Percentiles rank a stretch among this genome's conserved stretches.
Conservation (phyloP, 2,888 invertebrate species). For the Rotaria socialis region DNA sequence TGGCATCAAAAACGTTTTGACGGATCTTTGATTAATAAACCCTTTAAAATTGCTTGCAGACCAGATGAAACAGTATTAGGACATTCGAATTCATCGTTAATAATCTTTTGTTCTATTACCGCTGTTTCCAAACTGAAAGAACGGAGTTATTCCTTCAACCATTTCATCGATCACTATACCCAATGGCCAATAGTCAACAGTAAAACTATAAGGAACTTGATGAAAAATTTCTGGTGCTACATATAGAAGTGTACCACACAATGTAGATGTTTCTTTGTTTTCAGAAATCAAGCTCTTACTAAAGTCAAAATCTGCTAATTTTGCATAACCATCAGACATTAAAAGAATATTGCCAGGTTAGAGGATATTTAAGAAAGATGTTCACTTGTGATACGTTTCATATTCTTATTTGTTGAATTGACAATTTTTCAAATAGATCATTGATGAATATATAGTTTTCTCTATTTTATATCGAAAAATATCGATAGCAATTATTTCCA, state of each 20-base stretch:
- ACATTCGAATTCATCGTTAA: not conserved
- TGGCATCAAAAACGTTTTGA: conserved; percentile 79
- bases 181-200: not conserved
- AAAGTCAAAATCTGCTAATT: conserved; percentile 65
- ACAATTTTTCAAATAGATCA: no score
- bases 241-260: conserved; percentile 66
- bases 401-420: no score
- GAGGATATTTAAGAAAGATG: no score
- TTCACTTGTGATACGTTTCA: no score
- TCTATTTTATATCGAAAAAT: no score
- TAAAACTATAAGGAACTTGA: not conserved
- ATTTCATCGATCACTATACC: conserved; percentile 5
- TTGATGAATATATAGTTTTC: no score
- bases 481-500: no score
- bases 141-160: not conserved
- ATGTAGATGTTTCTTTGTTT: conserved; percentile 61
- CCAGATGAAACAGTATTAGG: not conserved
- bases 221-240: not conserved
- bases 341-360: conserved; percentile 66
- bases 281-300: conserved; percentile 63
- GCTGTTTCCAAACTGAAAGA: not conserved
- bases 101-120: not conserved
- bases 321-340: conserved; percentile 37
- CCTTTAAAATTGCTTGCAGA: not conserved
- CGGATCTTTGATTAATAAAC: conserved; percentile 83